phyloP scores from a whole-genome alignment of 2,888 invertebrate species.

The Lamproptera curius region DNA sequence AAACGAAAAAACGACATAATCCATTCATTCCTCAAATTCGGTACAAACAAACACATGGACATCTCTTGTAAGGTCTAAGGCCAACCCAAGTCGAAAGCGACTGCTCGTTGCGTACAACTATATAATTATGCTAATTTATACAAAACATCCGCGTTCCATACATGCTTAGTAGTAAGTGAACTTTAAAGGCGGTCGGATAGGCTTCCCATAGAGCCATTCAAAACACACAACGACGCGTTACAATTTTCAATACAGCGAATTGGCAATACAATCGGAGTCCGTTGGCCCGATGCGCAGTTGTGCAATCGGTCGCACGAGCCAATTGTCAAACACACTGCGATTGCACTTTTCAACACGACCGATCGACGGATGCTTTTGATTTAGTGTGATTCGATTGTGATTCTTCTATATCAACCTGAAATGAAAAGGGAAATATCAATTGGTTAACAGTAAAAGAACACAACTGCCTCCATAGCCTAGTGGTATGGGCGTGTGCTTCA shows the following conservation, averaged over 20 bases:
- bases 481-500: too few relatives aligned
- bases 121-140: slow-evolving; percentile 41
- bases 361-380: background rate
- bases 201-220: too few relatives aligned
- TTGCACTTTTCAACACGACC: too few relatives aligned
- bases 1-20: too few relatives aligned
- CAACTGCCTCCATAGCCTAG: too few relatives aligned
- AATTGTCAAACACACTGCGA: too few relatives aligned
- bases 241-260: too few relatives aligned
- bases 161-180: slow-evolving; percentile 41
- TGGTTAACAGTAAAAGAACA: too few relatives aligned
- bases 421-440: slow-evolving; percentile 8
- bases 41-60: background rate
- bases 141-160: slow-evolving; percentile 56
- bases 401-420: slow-evolving; percentile 30
- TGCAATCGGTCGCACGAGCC: too few relatives aligned
- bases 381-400: slow-evolving; percentile 5
- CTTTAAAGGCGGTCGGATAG: background rate
- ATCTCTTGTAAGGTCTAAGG: slow-evolving; percentile 33
- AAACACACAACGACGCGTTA: background rate
- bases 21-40: too few relatives aligned
- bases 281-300: too few relatives aligned
- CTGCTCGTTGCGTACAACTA: slow-evolving; percentile 43
- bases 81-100: slow-evolving; percentile 11
- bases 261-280: too few relatives aligned